These are phyloP conservation scores for Hypocryptadius cinnamomeus DNA, from an alignment of 2,113 vertebrate species.

Conservation along the genomic window DNA sequence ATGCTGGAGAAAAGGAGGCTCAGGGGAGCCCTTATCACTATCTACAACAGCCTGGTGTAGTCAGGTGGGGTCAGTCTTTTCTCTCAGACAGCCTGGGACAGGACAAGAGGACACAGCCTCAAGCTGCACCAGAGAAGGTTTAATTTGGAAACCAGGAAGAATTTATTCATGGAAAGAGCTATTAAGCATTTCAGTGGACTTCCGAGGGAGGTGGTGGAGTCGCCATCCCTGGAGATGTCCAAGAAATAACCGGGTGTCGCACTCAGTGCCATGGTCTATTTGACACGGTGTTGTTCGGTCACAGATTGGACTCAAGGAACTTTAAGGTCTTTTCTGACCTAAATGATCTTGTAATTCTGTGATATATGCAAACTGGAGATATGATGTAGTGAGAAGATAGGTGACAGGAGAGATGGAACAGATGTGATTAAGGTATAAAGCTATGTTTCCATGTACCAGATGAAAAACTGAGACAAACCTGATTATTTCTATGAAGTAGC, in stretches of 20 bases:
- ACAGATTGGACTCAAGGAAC: neutral
- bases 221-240: neutral
- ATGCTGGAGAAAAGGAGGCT: neutral
- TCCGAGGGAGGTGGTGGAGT: neutral
- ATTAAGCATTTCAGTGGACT: neutral
- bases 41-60: neutral
- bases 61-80: neutral
- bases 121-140: neutral
- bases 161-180: neutral
- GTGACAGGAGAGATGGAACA: neutral
- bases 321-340: neutral
- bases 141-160: neutral
- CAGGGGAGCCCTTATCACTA: neutral
- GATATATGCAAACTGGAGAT: neutral
- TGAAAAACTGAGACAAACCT: neutral
- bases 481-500: neutral
- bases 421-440: neutral
- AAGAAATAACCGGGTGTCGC: fast-evolving
- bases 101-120: neutral
- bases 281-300: fast-evolving
- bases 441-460: neutral
- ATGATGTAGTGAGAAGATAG: neutral
- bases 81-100: neutral
- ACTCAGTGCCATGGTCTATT: neutral
- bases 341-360: neutral